Evolutionary conservation across 1,140 invertebrate species (phyloP), one percentile per base, ranked within the genome.

Genomic region (Coptotermes formosanus): DNA sequence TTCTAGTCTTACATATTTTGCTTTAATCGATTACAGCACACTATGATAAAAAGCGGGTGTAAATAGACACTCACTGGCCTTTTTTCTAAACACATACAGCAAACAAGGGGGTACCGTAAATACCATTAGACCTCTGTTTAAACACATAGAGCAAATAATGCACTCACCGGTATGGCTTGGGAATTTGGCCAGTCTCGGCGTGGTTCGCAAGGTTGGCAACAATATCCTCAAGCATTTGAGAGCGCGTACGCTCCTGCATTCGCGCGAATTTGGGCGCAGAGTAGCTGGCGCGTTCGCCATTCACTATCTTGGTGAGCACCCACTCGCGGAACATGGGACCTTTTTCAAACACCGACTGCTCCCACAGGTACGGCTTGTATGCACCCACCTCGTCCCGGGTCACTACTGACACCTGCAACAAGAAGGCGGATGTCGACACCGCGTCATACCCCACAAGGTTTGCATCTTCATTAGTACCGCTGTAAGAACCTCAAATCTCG

Each of bases 321-420:
- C 98, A 99, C 91, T 99, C 98, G 48, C 97, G 94, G 90, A 95
- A 96, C 92, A 96, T 95, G 82, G 96, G 94, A 52, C 97, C 97
- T 93, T 97, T 98, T 90, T 97, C 96, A 91, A 98, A 98, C 81
- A 98, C 95, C 84, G 96, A 97, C 90, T 98, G 96, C 90, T 97
- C 96, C 94, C 97, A 98, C 23, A 99, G 92, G 90, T 98, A 97
- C 52, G 98, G 98, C 89, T 99, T 99, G 92, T 99, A 99, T 86
- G 97, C 97, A 21, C 98, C 98, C 1, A 99, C 98, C 93, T 99
- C 98, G 90, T 99, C 97, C 83, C 98, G 93, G 0, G 98, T 98
- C 32, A 99, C 97, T 9, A 99, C 97, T 0, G 97, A 97, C 19
- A 95, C 93, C 91, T 92, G 88, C 3, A 87, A 55, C 14, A 55